A percentile compares a stretch with the other conserved stretches of the same genome.
These are phyloP conservation scores for Oxyscelio sp. DNA, from an alignment of 2,888 invertebrate genomes.

Conservation along the genomic window DNA sequence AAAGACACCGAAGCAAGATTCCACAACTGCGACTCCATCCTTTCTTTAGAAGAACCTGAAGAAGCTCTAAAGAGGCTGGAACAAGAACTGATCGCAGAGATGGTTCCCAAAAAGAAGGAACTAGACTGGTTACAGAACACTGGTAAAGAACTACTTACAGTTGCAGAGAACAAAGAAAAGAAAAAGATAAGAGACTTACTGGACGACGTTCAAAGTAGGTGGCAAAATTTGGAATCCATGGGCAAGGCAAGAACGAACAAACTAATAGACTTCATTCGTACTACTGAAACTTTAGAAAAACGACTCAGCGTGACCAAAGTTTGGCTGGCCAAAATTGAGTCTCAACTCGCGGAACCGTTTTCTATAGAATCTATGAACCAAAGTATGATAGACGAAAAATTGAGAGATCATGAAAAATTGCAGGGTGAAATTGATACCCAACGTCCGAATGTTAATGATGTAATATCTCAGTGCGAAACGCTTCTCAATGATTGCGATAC, in stretches of 20 bases:
- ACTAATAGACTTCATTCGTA: conserved; percentile 93
- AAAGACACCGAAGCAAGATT: conserved; percentile 90
- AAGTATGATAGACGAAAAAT: conserved; percentile 91
- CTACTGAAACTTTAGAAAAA: conserved; percentile 92
- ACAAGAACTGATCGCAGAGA: conserved; percentile 93
- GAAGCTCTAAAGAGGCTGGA: conserved; percentile 92
- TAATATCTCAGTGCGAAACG: conserved; percentile 94
- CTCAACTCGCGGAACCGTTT: conserved; percentile 91
- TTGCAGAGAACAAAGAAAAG: too few relatives aligned
- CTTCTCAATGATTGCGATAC: conserved; percentile 93
- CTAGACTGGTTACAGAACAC: too few relatives aligned
- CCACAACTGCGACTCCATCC: conserved; percentile 85
- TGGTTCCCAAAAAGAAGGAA: conserved; percentile 93
- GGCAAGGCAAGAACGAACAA: too few relatives aligned
- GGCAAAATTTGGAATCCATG: too few relatives aligned
- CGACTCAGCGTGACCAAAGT: conserved; percentile 92
- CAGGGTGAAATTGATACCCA: conserved; percentile 93
- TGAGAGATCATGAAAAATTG: conserved; percentile 92
- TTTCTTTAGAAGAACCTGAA: conserved; percentile 91
- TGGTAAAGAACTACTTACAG: too few relatives aligned
- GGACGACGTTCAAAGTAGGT: too few relatives aligned
- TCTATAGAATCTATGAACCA: conserved; percentile 91
- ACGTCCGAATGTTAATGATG: conserved; percentile 93
- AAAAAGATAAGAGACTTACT: too few relatives aligned
- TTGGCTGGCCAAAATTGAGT: conserved; percentile 93